Base-by-base conservation (phyloP, 2,888 invertebrate genomes). In the Timema podura region DNA sequence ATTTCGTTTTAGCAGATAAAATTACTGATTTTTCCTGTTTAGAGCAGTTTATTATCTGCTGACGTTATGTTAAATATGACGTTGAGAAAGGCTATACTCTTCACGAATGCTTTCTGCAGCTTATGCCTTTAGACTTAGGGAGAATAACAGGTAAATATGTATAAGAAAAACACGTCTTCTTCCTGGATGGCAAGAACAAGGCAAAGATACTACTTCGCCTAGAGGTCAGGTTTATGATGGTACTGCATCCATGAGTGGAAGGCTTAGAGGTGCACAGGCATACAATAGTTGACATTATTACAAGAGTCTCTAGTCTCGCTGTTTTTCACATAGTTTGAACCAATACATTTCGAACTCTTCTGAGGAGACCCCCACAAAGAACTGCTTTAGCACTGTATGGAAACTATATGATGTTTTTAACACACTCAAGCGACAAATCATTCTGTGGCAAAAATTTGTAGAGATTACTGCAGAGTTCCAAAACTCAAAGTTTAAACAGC, bases 1-100 rank as follows among this genome's bases (percentile, higher is more conserved):
- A n/a, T 54, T 54, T 16, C n/a, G 54, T 54, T n/a, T 54, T 54
- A 54, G 54, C 54, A 54, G 54, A 54, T 54, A 16, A 54, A 54
- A 30, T 16, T 8, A 54, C 54, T 54, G 54, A 54, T 6, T 15
- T 5, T 54, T 6, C 54, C 16, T 54, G 54, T 54, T 8, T 16
- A 54, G 54, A 6, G 54, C 13, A 54, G 5, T 54, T 54, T 54
- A 54, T 6, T 15, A 15, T 54, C 7, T 54, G 54, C 16, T 49
- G 10, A 54, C 30, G 30, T 30, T 30, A 30, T 30, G 3, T 30
- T 30, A 8, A 13, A 11, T 7, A 54, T 54, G 54, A 54, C 5
- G 16, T 8, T 11, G 16, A 54, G 7, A 54, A 16, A 54, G n/a
- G n/a, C 54, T 54, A 54, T 3, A 13, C 15, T 54, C 54, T 54